phyloP scores from a whole-genome alignment of 2,113 vertebrate genomes.

The Cyrtonyx montezumae region DNA sequence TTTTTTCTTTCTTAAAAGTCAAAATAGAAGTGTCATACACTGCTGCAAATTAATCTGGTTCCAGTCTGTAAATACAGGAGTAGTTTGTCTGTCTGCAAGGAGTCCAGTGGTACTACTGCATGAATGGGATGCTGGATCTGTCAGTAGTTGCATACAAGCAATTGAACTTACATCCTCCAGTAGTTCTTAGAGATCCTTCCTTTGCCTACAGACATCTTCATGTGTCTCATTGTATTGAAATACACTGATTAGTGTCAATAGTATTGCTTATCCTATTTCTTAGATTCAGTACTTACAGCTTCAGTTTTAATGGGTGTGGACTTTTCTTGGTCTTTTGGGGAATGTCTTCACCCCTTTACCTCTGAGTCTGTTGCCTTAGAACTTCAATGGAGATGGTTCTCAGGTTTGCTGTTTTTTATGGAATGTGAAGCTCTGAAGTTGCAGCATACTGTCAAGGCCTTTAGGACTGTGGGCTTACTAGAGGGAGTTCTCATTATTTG shows the following conservation, averaged over 20 bases:
- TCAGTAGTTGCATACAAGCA: not conserved
- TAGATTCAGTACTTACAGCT: not conserved
- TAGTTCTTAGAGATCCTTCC: constrained; percentile 5
- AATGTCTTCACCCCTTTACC: not conserved
- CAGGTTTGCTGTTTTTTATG: rapidly evolving
- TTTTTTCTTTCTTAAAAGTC: constrained; percentile 28
- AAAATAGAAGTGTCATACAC: not conserved
- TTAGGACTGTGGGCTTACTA: not conserved
- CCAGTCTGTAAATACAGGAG: not conserved
- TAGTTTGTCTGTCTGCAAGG: constrained; percentile 11
- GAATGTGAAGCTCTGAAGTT: not conserved
- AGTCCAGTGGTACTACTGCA: not conserved
- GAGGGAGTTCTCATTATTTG: not conserved
- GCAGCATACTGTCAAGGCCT: not conserved
- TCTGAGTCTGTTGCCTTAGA: constrained; percentile 22
- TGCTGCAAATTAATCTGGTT: constrained; percentile 6
- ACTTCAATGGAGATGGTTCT: not conserved
- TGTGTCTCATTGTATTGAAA: constrained; percentile 54
- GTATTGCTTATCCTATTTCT: not conserved
- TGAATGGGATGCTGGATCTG: not conserved
- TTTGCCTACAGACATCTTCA: not conserved
- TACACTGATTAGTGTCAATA: constrained; percentile 13
- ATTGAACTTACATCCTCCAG: not conserved
- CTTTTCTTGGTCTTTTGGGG: constrained; percentile 42
- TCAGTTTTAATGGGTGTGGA: constrained; percentile 33